Conservation (phyloP, 2,797 vertebrate genomes). For the Balearica regulorum region DNA sequence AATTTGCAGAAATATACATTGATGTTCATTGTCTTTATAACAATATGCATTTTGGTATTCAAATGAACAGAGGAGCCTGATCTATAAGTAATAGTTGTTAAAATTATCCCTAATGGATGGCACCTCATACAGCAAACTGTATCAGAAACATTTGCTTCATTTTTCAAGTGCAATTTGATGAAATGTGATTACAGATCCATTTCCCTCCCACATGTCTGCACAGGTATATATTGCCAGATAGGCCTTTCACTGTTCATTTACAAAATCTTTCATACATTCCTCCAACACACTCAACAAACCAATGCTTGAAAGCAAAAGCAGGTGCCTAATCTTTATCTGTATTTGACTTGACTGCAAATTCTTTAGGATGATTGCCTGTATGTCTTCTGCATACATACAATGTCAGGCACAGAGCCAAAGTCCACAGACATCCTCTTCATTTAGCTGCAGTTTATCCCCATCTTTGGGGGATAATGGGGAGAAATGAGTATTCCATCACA, state of each 20-base stretch:
- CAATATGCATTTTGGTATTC: not conserved
- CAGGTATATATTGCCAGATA: not conserved
- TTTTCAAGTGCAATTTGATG: not conserved
- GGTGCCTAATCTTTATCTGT: not conserved
- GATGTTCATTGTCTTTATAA: not conserved
- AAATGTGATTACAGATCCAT: not conserved
- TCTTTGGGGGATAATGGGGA: not conserved
- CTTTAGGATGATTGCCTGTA: not conserved
- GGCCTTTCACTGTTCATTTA: not conserved
- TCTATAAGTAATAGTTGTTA: not conserved
- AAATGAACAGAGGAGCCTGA: not conserved
- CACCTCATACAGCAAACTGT: not conserved
- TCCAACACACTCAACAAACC: not conserved
- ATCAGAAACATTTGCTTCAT: not conserved
- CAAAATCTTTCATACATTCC: not conserved
- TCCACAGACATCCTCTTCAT: not conserved
- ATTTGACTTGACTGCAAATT: not conserved
- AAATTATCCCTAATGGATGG: not conserved
- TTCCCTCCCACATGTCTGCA: not conserved
- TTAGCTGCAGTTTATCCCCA: not conserved
- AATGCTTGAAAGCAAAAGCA: not conserved
- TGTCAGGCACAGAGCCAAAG: not conserved
- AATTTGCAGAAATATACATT: not conserved
- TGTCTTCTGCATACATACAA: not conserved
- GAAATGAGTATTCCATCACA: not conserved